phyloP scores from a whole-genome alignment of 2,888 invertebrate genomes.

The Andrena haemorrhoa region DNA sequence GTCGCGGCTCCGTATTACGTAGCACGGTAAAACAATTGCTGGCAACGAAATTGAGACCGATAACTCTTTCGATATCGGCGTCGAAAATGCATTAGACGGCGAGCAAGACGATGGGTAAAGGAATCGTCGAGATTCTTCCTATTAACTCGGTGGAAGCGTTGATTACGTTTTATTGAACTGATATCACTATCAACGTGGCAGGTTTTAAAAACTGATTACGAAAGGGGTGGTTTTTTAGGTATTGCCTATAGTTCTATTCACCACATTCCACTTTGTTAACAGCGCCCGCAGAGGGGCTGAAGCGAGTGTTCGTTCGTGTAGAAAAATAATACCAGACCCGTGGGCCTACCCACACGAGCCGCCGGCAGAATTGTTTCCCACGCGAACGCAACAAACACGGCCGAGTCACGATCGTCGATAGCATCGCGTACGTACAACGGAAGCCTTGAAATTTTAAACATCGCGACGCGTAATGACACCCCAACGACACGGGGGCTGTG shows the following conservation, averaged over 20 bases:
- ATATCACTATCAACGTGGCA: too few relatives aligned
- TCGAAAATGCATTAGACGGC: neutral
- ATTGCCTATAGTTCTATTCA: neutral
- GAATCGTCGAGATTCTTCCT: neutral
- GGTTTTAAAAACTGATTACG: too few relatives aligned
- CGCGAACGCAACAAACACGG: conserved; percentile 4
- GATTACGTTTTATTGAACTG: too few relatives aligned
- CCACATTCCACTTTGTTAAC: neutral
- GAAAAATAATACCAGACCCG: conserved; percentile 16
- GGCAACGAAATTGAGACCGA: conserved; percentile 6
- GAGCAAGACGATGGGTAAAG: neutral
- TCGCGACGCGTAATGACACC: conserved; percentile 34
- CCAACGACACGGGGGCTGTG: conserved; percentile 10
- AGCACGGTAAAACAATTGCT: conserved; percentile 51
- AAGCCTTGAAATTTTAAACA: conserved; percentile 47
- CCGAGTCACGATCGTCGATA: conserved; percentile 19
- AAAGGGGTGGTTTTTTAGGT: neutral
- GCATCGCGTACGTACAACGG: neutral
- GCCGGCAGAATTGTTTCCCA: conserved; percentile 20
- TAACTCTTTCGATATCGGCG: neutral
- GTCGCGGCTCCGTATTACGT: conserved; percentile 57
- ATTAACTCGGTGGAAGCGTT: too few relatives aligned
- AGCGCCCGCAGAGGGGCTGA: neutral
- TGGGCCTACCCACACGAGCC: neutral
- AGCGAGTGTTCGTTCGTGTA: neutral